phyloP scores from a whole-genome alignment of 2,888 invertebrate species.

The Ormyrus rosae region DNA sequence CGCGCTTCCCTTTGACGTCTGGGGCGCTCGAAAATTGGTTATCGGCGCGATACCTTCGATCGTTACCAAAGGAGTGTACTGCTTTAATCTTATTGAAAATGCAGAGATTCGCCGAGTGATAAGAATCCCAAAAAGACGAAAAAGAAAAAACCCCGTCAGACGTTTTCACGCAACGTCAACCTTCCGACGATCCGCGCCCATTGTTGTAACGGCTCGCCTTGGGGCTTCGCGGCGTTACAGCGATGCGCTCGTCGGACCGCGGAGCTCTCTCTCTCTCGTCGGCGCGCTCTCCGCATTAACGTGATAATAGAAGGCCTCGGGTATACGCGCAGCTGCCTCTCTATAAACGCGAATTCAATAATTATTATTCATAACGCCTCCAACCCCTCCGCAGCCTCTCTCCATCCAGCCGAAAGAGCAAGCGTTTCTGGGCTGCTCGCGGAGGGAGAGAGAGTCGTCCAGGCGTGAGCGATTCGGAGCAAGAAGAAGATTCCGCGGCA shows the following conservation, averaged over 20 bases:
- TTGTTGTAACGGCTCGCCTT: slow-evolving; percentile 21
- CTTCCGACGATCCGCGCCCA: slow-evolving; percentile 47
- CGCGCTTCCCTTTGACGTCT: background rate
- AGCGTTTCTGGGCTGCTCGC: slow-evolving; percentile 35
- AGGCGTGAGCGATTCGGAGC: slow-evolving; percentile 71
- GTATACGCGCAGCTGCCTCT: slow-evolving; percentile 53
- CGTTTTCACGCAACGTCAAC: slow-evolving; percentile 39
- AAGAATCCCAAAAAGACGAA: background rate
- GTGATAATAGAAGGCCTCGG: slow-evolving; percentile 55
- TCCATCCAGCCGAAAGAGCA: slow-evolving; percentile 52
- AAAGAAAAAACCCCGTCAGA: slow-evolving; percentile 5
- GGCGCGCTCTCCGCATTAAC: slow-evolving; percentile 42
- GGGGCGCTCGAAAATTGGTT: background rate
- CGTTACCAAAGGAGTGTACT: background rate
- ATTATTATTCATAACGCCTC: slow-evolving; percentile 75
- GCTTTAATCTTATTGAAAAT: background rate
- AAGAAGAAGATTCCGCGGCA: slow-evolving; percentile 71
- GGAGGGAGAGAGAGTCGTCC: slow-evolving; percentile 62
- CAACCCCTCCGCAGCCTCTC: slow-evolving; percentile 59
- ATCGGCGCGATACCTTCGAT: background rate
- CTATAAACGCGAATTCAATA: slow-evolving; percentile 60
- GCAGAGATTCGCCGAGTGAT: background rate
- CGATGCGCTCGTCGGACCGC: too few species aligned
- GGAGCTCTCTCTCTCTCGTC: background rate
- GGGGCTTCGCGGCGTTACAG: too few species aligned